Evolutionary conservation across 2,888 invertebrate genomes (phyloP), one percentile per base, ranked within the genome.

Genomic region (Ptychoptera albimana): DNA sequence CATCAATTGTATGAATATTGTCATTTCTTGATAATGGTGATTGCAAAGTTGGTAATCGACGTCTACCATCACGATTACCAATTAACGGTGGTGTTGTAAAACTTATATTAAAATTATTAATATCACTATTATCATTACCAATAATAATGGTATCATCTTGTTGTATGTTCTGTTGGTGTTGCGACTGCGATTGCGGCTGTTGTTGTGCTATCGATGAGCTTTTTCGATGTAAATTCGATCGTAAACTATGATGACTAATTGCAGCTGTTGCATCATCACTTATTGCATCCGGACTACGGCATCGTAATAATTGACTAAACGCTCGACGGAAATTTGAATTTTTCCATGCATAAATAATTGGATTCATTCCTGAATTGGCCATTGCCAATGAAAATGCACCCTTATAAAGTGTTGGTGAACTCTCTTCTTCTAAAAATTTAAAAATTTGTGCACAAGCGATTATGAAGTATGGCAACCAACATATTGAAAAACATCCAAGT

Each of bases 341-440:
- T 61, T 86, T 86, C 85, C 86, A 86, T 30, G 84, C 83, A 66
- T 86, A 86, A 54, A 85, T 84, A 38, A 85, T 66, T 0, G 86
- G 86, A 64, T 86, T 86, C 56, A 84, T 74, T 29, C 81, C 81
- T 8, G 84, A 85, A 61, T 85, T 85, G 43, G 79, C 73, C 69
- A 85, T 79, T 16, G 84, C 85, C 50, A 86, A 67, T 2, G 79
- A 75, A 48, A 80, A 78, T 42, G 77, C 73, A 12, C 70, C 67
- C 52, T 76, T 75, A 62, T 81, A 81, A 37, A 74, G 63, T 46
- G 71, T 64, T 50, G 73, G 67, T 56, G 70, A 71, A 56, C 70
- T 67, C 44, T 69, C 62, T 49, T 69, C 62, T 49, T 69, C 62
- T 52, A 68, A 62, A 37, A 70, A 59, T 13, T 71, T 67, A 47